phyloP scores from a whole-genome alignment of 2,888 invertebrate genomes.

The Zonitis immaculata region DNA sequence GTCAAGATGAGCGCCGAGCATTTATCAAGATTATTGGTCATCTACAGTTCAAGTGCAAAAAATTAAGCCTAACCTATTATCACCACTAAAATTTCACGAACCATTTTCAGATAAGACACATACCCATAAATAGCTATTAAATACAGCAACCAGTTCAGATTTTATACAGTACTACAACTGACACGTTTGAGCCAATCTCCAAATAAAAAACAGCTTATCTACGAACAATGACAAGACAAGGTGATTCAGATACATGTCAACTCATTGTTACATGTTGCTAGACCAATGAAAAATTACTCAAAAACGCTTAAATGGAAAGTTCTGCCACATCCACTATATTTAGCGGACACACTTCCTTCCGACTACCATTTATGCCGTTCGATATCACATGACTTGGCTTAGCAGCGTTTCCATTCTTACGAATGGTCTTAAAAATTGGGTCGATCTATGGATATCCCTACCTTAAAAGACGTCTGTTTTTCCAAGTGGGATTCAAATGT shows the following conservation, averaged over 20 bases:
- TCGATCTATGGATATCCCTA: not conserved
- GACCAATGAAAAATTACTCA: conserved; percentile 21
- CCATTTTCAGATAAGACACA: no score
- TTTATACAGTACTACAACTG: conserved; percentile 12
- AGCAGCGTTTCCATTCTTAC: not conserved
- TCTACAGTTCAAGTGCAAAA: no score
- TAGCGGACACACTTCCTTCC: not conserved
- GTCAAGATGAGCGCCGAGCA: no score
- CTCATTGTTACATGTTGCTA: conserved; percentile 19
- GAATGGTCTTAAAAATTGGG: not conserved
- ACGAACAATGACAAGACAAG: conserved; percentile 21
- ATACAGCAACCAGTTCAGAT: no score
- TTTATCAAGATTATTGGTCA: no score
- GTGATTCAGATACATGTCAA: conserved; percentile 24
- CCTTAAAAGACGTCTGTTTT: not conserved
- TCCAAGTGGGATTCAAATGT: not conserved
- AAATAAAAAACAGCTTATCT: conserved; percentile 18
- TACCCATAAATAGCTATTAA: no score
- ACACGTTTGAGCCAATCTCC: conserved; percentile 16
- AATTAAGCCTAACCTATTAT: no score
- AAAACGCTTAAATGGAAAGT: conserved; percentile 16
- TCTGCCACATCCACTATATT: not conserved
- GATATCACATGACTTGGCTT: not conserved
- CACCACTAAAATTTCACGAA: no score
- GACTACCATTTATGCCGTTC: not conserved